Conservation (phyloP, 2,888 invertebrate species). For the Acronicta leporina region DNA sequence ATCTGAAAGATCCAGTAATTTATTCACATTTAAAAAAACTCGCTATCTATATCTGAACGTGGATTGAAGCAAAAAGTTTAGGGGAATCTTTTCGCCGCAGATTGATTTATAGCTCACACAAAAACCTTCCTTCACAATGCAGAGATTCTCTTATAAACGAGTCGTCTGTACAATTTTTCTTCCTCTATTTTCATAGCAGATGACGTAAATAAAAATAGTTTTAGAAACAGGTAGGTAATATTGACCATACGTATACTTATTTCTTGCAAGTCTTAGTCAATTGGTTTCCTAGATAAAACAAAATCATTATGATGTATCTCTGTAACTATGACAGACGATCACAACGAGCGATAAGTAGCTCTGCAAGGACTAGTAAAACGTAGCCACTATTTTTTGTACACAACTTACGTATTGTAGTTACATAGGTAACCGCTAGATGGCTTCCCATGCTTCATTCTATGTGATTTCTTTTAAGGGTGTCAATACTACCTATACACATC, state of each 20-base stretch:
- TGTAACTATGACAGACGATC: no score
- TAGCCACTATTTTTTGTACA: no score
- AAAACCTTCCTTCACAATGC: constrained; percentile 48
- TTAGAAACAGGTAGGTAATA: constrained; percentile 11
- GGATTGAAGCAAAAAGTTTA: constrained; percentile 62
- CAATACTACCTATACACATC: no score
- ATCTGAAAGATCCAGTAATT: constrained; percentile 3
- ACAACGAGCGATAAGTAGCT: no score
- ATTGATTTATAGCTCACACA: constrained; percentile 67
- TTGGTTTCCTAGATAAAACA: no score
- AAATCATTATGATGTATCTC: no score
- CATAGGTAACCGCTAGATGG: no score
- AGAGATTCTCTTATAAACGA: constrained; percentile 48
- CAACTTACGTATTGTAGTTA: no score
- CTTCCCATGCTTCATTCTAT: no score
- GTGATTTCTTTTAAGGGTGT: no score
- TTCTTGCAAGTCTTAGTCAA: neutral
- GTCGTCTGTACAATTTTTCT: constrained; percentile 43
- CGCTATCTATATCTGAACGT: constrained; percentile 53
- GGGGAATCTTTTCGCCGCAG: constrained; percentile 59
- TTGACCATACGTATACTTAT: neutral
- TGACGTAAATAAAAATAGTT: constrained; percentile 37
- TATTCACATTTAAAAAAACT: constrained; percentile 28
- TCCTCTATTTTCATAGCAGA: constrained; percentile 41
- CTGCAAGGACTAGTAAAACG: no score